Evolutionary conservation across 30 jellyfish, hydroid and myxozoan species (phyloP).

Genomic region (Pseudorhiza aurosa): DNA sequence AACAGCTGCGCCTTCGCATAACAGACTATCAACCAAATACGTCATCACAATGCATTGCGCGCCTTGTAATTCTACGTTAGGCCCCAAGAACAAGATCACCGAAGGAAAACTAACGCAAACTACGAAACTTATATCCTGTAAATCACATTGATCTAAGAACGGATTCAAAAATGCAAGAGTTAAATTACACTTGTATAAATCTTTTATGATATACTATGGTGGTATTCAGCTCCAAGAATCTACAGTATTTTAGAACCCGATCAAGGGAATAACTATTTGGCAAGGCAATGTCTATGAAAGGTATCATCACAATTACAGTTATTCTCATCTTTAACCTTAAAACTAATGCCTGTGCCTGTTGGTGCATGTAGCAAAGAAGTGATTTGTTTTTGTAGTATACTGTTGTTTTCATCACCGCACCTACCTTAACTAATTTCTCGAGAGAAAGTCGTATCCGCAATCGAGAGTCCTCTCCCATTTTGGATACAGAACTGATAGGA

Average conservation of each 20-base stretch:
- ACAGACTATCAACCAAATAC: not conserved
- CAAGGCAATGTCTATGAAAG: constrained; percentile 12
- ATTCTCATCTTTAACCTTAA: no score
- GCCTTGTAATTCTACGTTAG: not conserved
- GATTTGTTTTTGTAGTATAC: no score
- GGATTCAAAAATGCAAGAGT: not conserved
- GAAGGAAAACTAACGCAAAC: not conserved
- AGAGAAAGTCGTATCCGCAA: no score
- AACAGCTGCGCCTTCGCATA: no score
- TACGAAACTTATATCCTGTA: not conserved
- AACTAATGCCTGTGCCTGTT: no score
- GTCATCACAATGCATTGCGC: constrained; percentile 16
- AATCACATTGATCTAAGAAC: not conserved
- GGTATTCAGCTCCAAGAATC: not conserved
- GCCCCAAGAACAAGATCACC: constrained; percentile 5
- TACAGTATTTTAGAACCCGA: constrained; percentile 14
- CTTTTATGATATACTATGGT: constrained; percentile 23
- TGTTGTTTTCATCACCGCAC: no score
- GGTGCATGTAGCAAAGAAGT: no score
- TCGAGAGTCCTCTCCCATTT: no score
- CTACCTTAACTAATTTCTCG: no score
- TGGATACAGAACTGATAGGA: no score
- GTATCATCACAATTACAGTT: not conserved
- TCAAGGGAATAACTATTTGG: constrained; percentile 1
- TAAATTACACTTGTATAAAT: not conserved